These are phyloP conservation scores for Phyllostomus hastatus DNA, from an alignment of 2,113 vertebrate species.

Conservation along the genomic window DNA sequence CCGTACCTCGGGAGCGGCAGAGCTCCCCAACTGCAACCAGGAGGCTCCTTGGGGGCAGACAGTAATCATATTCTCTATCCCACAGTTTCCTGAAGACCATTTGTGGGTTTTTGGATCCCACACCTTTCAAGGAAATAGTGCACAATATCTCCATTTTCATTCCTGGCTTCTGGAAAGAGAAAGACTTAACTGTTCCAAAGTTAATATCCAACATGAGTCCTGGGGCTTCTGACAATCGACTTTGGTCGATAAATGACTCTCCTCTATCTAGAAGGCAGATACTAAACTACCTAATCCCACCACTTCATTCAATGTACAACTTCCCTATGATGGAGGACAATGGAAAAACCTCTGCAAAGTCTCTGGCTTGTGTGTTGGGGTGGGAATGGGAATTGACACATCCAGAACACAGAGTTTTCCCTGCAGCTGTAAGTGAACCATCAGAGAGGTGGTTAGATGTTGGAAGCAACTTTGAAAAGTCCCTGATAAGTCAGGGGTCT, in stretches of 20 bases:
- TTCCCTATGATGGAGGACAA: too few relatives aligned
- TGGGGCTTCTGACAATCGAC: neutral
- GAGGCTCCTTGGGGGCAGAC: slow-evolving; percentile 1
- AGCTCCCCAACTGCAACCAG: neutral
- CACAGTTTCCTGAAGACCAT: neutral
- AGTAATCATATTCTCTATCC: neutral
- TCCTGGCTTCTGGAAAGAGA: neutral
- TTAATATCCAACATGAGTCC: neutral
- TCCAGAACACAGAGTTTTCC: neutral
- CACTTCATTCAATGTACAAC: too few relatives aligned
- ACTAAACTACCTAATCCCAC: too few relatives aligned
- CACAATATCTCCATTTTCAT: neutral
- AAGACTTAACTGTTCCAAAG: neutral
- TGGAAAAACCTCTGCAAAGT: too few relatives aligned
- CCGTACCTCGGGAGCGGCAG: neutral
- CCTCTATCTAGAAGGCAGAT: neutral
- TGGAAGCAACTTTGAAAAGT: neutral
- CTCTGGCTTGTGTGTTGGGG: neutral
- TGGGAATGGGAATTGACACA: rapidly evolving
- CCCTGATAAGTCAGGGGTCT: neutral
- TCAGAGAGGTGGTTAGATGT: neutral
- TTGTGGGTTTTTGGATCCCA: neutral
- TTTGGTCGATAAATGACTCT: neutral
- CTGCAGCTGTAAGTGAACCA: neutral
- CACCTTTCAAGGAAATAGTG: neutral